Base-by-base conservation (phyloP, 2,888 invertebrate genomes). In the Beris morrisii region DNA sequence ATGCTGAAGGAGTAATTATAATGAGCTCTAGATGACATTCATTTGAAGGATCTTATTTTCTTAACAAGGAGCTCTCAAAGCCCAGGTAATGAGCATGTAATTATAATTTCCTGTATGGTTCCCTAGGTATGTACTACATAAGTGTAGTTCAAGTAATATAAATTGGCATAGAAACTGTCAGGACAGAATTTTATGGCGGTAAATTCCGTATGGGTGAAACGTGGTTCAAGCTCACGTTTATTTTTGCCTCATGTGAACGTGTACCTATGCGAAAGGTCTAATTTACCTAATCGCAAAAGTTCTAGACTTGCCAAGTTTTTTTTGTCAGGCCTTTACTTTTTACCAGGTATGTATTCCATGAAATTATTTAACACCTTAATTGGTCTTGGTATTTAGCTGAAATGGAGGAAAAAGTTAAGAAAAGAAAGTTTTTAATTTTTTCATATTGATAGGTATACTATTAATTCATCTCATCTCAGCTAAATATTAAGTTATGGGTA, bases 11-110 rank as follows among this genome's bases (percentile, higher is more conserved):
- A 66, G 68, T 68, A 68, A 68, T 66, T 68, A 66, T 68, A 68
- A 68, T 68, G 68, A 66, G 66, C 66, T 66, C 58, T 57, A 59
- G 64, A 66, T 68, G 66, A 68, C 66, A 68, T 64, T 64, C 68
- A 66, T 15, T 53, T 66, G 54, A 59, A 59, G 66, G 43, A 64
- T 64, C 64, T 66, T 53, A 61, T 65, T 67, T 67, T 43, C 56
- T 57, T 67, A 57, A 64, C 45, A 55, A 64, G 55, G 55, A 52
- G 52, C 31, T 64, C 54, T 61, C 38, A 67, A 52, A 53, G 74
- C 74, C 15, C 55, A 74, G 38, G 73, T 75, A 65, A 66, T 73
- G 31, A 74, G 74, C 30, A 74, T 73, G 66, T 75, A 73, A 46
- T 75, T 74, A 64, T 70, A 72, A 54, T 80, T 79, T 73, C 59